Base-by-base conservation (phyloP, 2,888 invertebrate species). In the Phortica magna region DNA sequence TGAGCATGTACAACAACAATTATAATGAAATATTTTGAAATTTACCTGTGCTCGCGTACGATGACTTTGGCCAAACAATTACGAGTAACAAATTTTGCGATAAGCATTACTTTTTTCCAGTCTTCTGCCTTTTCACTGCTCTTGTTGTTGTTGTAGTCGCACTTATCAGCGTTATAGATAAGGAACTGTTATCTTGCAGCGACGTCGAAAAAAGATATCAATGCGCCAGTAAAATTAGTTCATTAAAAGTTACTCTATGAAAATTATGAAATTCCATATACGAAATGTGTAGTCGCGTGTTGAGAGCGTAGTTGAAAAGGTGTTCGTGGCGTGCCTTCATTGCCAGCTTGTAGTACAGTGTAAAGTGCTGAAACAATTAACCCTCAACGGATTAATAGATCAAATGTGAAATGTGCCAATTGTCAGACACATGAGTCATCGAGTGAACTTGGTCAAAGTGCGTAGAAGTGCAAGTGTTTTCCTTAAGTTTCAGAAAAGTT, bases 81-180 rank as follows among this genome's bases (percentile, higher is more conserved):
- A 41, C 65, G 65, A 65, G 4, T 10, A 48, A 48, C 48, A 31
- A 31, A 31, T 31, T 31, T 7, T 14, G 67, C 67, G 67, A 67
- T 41, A 41, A 42, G n/a, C 67, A 39, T n/a, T 17, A 17, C 14
- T n/a, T 67, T 9, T 14, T 9, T 48, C 7, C 10, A 6, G 7
- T 9, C 48, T 9, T 48, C 48, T 48, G 14, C 48, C 48, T 48
- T 48, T 14, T 0, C 48, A 48, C 7, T 31, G 31, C 5, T 31
- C 3, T 31, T 31, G 31, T 31, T 31, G 31, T 55, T 55, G 14
- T n/a, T 55, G 55, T 55, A 2, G 55, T 55, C 6, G 5, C 55
- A 55, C 14, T 71, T 71, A 71, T 71, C 70, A 71, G 55, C 55
- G 7, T 17, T 22, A 41, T 31, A 71, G 70, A 71, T 71, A 71